phyloP scores from a whole-genome alignment of 2,797 vertebrate genomes.

The Diceros bicornis region DNA sequence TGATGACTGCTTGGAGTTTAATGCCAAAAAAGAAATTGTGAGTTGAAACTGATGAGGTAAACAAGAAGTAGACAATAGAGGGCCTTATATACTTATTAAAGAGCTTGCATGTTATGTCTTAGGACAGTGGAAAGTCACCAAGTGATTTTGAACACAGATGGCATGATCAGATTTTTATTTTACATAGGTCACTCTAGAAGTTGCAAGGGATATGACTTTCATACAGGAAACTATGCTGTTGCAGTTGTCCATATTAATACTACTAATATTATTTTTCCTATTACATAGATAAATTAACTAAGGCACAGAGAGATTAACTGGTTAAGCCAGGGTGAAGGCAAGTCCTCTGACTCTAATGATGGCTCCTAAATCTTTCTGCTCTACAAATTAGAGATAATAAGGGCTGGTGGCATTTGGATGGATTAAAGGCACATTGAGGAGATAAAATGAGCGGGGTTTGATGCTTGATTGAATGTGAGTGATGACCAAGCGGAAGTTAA shows the following conservation, averaged over 20 bases:
- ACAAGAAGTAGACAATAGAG: background rate
- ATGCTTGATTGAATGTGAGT: background rate
- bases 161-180: background rate
- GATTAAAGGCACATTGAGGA: background rate
- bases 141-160: background rate
- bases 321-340: background rate
- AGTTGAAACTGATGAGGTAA: background rate
- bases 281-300: background rate
- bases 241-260: background rate
- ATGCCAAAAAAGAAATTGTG: background rate
- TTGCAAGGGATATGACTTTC: background rate
- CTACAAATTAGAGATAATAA: background rate
- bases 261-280: background rate
- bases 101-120: background rate
- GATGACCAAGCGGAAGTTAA: background rate
- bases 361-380: background rate
- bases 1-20: background rate
- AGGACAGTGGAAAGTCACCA: background rate
- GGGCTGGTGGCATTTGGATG: background rate
- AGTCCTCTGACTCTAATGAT: background rate
- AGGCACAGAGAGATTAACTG: background rate
- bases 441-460: background rate
- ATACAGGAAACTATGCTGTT: background rate
- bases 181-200: background rate
- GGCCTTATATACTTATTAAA: background rate